Conservation (phyloP, 2,888 invertebrate species). For the Aporophyla nigra region DNA sequence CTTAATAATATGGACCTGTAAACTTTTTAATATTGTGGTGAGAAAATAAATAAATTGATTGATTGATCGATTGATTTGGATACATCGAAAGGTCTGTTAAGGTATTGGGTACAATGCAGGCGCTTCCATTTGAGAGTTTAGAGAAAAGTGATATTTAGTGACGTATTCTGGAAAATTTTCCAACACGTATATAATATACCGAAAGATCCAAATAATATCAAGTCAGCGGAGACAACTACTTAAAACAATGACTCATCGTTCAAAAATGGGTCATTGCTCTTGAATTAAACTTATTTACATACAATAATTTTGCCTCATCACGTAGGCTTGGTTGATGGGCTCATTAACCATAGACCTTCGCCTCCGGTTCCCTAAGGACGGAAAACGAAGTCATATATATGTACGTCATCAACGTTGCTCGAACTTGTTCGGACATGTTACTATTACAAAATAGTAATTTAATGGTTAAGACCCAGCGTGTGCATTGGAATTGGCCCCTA, state of each 20-base stretch:
- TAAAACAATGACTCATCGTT: slow-evolving; percentile 5
- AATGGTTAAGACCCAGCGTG: not conserved
- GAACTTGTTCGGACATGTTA: not conserved
- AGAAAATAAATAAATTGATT: too few relatives aligned
- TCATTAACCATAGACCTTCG: slow-evolving; percentile 28
- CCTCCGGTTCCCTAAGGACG: not conserved
- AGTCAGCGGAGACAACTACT: not conserved
- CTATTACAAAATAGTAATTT: slow-evolving; percentile 2
- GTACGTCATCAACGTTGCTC: not conserved
- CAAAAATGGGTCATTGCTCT: slow-evolving; percentile 13
- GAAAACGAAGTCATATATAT: not conserved
- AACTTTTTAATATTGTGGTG: too few relatives aligned
- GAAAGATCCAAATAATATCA: not conserved
- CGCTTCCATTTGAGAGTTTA: too few relatives aligned
- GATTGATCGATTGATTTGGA: too few relatives aligned
- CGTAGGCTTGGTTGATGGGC: not conserved
- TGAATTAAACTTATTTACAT: slow-evolving; percentile 30
- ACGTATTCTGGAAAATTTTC: too few relatives aligned
- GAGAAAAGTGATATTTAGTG: too few relatives aligned
- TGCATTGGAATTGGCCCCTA: not conserved
- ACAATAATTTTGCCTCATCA: slow-evolving; percentile 34
- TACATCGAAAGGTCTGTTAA: too few relatives aligned
- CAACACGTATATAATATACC: too few relatives aligned
- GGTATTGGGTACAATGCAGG: too few relatives aligned
- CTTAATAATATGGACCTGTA: too few relatives aligned